Evolutionary conservation across 2,888 invertebrate species (phyloP), one percentile per base, ranked within the genome.

Genomic region (Spisula subtruncata): DNA sequence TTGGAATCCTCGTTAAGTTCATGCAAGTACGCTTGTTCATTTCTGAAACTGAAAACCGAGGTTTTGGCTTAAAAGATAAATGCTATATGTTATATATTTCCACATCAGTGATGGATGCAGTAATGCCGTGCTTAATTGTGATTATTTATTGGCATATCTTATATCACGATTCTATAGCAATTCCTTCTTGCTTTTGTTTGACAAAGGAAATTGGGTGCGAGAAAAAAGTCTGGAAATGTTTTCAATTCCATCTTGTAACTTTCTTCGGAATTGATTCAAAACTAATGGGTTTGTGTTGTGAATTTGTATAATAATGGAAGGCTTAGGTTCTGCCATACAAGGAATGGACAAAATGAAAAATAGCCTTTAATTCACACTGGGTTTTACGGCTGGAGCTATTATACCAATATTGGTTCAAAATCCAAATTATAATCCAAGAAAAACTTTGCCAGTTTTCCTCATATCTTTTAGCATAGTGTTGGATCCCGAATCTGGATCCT

Each of bases 111-210:
- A 66, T 66, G 25, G 60, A 66, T 66, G n/a, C 60, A 25, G 10
- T 66, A 66, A 66, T 66, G 25, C 60, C 25, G 25, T 66, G 60
- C 2, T 66, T 66, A 66, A 66, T 66, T 66, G 25, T 6, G 75
- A 35, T 75, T 75, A 75, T 75, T 75, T 75, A 32, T 32, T 75
- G 75, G 29, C 75, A 32, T 75, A 32, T 75, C 75, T 75, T 35
- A 75, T 18, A 75, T 75, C 75, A n/a, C n/a, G 10, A 25, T 66
- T 66, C 60, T n/a, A 12, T 66, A 25, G n/a, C n/a, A 25, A 25
- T 25, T 25, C n/a, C 60, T 25, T 25, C 60, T 66, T 66, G n/a
- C 35, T 75, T 75, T 35, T 75, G 75, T 75, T 75, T 75, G 75
- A 35, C 35, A 35, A 75, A 75, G 75, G 75, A 75, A 75, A 75